Conservation (phyloP, 1,140 invertebrate genomes). For the Rhagoletis pomonella region DNA sequence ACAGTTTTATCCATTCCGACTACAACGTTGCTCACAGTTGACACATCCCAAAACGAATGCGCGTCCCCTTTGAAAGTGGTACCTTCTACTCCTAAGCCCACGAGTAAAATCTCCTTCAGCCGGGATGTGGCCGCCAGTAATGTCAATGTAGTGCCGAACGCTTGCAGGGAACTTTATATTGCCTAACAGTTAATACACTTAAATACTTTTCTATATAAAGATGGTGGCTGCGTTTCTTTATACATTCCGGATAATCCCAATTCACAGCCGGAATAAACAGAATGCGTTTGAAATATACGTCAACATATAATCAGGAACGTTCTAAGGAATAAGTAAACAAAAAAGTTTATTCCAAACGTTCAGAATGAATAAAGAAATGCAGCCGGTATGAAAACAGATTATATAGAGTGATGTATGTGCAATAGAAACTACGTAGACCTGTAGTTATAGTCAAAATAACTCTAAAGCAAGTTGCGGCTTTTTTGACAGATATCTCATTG, state of each 20-base stretch:
- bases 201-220: not conserved
- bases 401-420: not conserved
- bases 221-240: not conserved
- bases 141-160: constrained; percentile 23
- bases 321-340: too few relatives aligned
- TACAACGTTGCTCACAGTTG: constrained; percentile 15
- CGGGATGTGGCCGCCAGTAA: not conserved
- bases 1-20: constrained; percentile 28
- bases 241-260: too few relatives aligned
- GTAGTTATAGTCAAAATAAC: too few relatives aligned
- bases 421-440: too few relatives aligned
- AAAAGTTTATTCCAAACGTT: too few relatives aligned
- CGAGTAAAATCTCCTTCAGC: not conserved
- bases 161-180: constrained; percentile 38
- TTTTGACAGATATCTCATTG: too few relatives aligned
- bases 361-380: too few relatives aligned
- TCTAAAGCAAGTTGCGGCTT: too few relatives aligned
- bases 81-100: not conserved
- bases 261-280: too few relatives aligned
- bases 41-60: not conserved
- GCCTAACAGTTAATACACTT: not conserved
- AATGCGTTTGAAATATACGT: too few relatives aligned
- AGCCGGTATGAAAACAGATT: not conserved
- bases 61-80: not conserved
- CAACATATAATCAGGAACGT: too few relatives aligned